A percentile compares a stretch with the other conserved stretches of the same genome.
phyloP scores from a whole-genome alignment of 2,797 vertebrate genomes.

The Stomatorhinus walkeri region DNA sequence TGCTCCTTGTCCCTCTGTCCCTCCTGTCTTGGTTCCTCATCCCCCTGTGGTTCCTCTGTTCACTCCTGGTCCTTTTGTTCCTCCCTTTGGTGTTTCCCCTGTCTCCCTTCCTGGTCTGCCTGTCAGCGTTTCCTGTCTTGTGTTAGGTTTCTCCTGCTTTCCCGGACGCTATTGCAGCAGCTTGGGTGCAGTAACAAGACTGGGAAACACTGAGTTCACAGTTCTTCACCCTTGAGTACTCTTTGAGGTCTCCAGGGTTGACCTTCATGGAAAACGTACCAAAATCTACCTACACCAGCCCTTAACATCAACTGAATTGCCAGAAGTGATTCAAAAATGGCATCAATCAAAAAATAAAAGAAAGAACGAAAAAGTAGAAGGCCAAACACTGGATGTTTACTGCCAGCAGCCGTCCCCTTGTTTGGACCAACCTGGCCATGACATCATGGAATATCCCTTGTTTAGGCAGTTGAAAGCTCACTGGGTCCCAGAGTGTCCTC shows the following conservation, averaged over 20 bases:
- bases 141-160: too few relatives aligned
- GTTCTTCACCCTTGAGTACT: not conserved
- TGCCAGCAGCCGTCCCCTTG: constrained; percentile 13
- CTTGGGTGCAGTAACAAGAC: not conserved
- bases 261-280: not conserved
- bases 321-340: not conserved
- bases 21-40: too few relatives aligned
- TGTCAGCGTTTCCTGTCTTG: too few relatives aligned
- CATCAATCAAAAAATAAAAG: constrained; percentile 34
- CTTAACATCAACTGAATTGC: not conserved
- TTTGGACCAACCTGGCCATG: constrained; percentile 53
- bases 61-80: too few relatives aligned
- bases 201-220: not conserved
- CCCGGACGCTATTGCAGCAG: too few relatives aligned
- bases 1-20: too few relatives aligned
- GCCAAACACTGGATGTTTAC: constrained; percentile 16
- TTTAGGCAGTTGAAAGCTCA: constrained; percentile 26
- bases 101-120: too few relatives aligned
- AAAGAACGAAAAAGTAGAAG: constrained; percentile 43
- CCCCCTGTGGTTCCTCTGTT: too few relatives aligned
- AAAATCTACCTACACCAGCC: not conserved
- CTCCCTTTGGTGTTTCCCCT: too few relatives aligned
- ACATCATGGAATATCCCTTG: constrained; percentile 57
- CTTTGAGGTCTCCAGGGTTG: not conserved
- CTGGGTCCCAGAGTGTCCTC: not conserved